Conservation (phyloP, 2,888 invertebrate genomes). For the Epistrophe grossulariae region DNA sequence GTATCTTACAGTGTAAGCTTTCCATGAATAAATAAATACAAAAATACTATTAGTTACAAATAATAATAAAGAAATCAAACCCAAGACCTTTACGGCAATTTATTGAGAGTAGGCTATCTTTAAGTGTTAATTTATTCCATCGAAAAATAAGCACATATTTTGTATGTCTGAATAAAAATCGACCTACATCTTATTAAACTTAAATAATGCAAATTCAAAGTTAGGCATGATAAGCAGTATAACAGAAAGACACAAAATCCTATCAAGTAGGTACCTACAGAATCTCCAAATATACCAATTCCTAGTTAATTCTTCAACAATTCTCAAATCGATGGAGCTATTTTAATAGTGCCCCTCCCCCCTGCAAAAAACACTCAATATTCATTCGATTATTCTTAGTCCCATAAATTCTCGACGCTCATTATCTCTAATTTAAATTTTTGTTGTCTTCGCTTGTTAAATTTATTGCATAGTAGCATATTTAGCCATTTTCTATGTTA, state of each 20-base stretch:
- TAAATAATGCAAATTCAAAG: slow-evolving; percentile 20
- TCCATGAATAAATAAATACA: no score
- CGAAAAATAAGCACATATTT: neutral
- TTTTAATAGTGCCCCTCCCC: neutral
- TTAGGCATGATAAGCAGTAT: neutral
- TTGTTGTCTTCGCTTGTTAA: neutral
- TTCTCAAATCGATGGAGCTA: slow-evolving; percentile 31
- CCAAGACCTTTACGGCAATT: neutral
- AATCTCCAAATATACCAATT: neutral
- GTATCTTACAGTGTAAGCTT: no score
- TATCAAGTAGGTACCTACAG: neutral
- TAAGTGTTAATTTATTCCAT: neutral
- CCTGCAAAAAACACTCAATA: neutral
- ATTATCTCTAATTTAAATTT: slow-evolving; percentile 6
- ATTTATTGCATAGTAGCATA: neutral
- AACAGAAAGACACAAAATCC: neutral
- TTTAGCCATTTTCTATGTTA: neutral
- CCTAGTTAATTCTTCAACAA: neutral
- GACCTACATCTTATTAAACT: slow-evolving; percentile 20
- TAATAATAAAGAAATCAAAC: neutral
- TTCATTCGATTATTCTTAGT: slow-evolving; percentile 10
- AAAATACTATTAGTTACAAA: neutral
- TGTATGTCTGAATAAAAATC: slow-evolving; percentile 3
- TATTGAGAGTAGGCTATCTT: neutral
- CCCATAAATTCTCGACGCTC: neutral